Evolutionary conservation across 2,113 vertebrate genomes (phyloP).

Genomic region (Mirounga angustirostris): DNA sequence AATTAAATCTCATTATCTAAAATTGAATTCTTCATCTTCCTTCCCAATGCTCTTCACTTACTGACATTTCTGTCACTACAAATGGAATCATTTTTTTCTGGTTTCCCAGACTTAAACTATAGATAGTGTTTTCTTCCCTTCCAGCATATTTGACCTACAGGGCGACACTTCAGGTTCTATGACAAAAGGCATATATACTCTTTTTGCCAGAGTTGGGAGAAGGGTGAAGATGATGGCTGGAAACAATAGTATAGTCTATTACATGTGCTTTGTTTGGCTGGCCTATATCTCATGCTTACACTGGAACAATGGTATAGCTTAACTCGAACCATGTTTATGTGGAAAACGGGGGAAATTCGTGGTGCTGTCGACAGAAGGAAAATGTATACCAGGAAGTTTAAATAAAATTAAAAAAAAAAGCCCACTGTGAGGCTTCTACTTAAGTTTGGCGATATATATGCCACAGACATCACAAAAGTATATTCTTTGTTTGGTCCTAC

Average conservation of each 20-base stretch:
- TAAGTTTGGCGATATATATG: background rate
- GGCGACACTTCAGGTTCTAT: background rate
- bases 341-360: background rate
- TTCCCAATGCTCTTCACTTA: conserved; percentile 63
- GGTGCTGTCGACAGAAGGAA: background rate
- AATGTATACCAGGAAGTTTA: background rate
- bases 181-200: background rate
- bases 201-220: background rate
- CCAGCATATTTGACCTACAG: background rate
- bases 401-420: background rate
- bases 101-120: conserved; percentile 11
- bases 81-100: conserved; percentile 56
- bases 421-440: background rate
- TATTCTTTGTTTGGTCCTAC: background rate
- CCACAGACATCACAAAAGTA: background rate
- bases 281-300: background rate
- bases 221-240: background rate
- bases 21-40: conserved; percentile 69
- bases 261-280: background rate
- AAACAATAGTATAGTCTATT: background rate
- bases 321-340: background rate
- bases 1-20: conserved; percentile 77
- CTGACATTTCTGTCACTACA: conserved; percentile 59
- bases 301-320: background rate
- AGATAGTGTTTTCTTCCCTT: conserved; percentile 4